Conservation (phyloP, 2,888 invertebrate genomes). For the Zygogramma bicolorata region DNA sequence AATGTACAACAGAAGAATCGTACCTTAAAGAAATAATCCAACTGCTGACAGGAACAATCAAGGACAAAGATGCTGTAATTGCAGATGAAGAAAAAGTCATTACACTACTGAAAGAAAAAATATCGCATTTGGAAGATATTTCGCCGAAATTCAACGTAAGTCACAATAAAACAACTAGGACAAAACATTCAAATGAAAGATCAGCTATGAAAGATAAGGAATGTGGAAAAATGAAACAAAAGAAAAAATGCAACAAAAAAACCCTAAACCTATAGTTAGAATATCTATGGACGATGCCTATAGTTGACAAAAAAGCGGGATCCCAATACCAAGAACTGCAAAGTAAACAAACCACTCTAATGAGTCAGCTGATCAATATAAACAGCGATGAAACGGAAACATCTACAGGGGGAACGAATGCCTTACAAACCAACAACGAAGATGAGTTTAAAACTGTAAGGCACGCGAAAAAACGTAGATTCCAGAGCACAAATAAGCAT, state of each 20-base stretch:
- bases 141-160: too few relatives aligned
- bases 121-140: too few relatives aligned
- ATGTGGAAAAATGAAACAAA: not conserved
- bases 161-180: too few relatives aligned
- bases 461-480: not conserved
- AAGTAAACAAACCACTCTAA: not conserved
- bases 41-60: not conserved
- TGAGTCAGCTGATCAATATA: too few relatives aligned
- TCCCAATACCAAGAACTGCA: not conserved
- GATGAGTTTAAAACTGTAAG: not conserved
- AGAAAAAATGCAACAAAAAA: not conserved
- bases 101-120: too few relatives aligned
- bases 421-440: too few relatives aligned
- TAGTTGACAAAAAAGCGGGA: not conserved
- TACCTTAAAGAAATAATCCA: not conserved
- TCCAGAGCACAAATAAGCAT: not conserved
- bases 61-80: too few relatives aligned
- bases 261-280: too few relatives aligned
- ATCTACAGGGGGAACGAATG: too few relatives aligned
- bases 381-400: not conserved
- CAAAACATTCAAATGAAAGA: too few relatives aligned
- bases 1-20: not conserved
- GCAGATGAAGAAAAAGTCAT: too few relatives aligned
- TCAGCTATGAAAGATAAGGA: not conserved
- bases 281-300: too few relatives aligned